A percentile compares a stretch with the other conserved stretches of the same genome.
phyloP scores from a whole-genome alignment of 2,797 vertebrate genomes.

The Aeoliscus strigatus region DNA sequence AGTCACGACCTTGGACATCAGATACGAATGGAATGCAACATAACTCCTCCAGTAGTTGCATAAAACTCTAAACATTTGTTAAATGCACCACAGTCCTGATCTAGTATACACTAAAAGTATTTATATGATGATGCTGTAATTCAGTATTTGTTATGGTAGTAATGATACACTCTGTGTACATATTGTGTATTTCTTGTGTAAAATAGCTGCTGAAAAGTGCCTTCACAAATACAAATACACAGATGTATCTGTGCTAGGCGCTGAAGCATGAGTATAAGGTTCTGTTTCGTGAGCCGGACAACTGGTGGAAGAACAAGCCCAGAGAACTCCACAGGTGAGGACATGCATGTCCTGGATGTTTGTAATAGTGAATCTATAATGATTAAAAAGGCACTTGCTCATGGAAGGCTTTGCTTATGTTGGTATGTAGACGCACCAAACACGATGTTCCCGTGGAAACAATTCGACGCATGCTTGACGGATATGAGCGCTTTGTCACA shows the following conservation, averaged over 20 bases:
- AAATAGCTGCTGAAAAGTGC: background rate
- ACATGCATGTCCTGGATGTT: background rate
- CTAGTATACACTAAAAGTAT: too few species aligned
- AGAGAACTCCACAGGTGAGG: slow-evolving; percentile 90
- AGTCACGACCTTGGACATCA: too few species aligned
- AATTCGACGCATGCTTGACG: slow-evolving; percentile 85
- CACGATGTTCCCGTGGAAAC: slow-evolving; percentile 88
- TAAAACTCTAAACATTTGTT: background rate
- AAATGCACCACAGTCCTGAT: too few species aligned
- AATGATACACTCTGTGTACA: too few species aligned
- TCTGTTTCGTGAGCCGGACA: slow-evolving; percentile 91
- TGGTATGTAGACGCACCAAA: slow-evolving; percentile 78
- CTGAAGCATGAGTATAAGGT: slow-evolving; percentile 87
- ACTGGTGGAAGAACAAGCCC: slow-evolving; percentile 95
- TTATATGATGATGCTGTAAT: too few species aligned
- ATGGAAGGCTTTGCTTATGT: too few species aligned
- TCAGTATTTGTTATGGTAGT: too few species aligned
- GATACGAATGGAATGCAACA: too few species aligned
- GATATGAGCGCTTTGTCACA: slow-evolving; percentile 83
- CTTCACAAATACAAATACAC: background rate
- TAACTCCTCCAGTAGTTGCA: background rate
- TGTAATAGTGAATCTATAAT: too few species aligned
- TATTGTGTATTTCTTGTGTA: too few species aligned
- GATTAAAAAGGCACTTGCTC: too few species aligned
- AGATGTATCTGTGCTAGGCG: slow-evolving; percentile 72